Conservation (phyloP, 2,113 vertebrate species). For the Podarcis muralis region DNA sequence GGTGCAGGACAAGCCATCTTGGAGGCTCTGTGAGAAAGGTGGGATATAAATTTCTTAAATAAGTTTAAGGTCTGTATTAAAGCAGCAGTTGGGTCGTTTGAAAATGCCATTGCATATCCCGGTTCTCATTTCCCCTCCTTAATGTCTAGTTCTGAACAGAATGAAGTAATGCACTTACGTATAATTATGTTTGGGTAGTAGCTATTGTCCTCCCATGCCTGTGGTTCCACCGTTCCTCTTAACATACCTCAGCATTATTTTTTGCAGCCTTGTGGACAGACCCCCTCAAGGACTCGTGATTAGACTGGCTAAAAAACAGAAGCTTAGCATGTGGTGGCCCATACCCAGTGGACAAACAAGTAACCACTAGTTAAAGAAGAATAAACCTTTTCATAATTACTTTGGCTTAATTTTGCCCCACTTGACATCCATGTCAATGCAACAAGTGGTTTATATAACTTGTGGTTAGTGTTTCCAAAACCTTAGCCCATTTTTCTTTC, state of each 20-base stretch:
- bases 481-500: neutral
- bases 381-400: neutral
- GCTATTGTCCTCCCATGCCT: neutral
- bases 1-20: neutral
- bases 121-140: too few relatives aligned
- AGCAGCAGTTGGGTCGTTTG: neutral
- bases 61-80: neutral
- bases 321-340: neutral
- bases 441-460: neutral
- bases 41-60: neutral
- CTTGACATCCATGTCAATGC: neutral
- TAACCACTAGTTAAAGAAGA: neutral
- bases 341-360: neutral
- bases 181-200: neutral
- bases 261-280: neutral
- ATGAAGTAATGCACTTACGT: neutral
- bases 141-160: neutral
- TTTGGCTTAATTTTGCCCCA: neutral
- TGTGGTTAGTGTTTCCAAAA: slow-evolving; percentile 1
- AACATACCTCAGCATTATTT: neutral
- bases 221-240: neutral
- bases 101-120: neutral
- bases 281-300: neutral
- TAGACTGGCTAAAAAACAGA: neutral
- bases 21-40: neutral